These are phyloP conservation scores for Notarius quadriscutis DNA, from an alignment of 2,113 vertebrate species.

Conservation along the genomic window DNA sequence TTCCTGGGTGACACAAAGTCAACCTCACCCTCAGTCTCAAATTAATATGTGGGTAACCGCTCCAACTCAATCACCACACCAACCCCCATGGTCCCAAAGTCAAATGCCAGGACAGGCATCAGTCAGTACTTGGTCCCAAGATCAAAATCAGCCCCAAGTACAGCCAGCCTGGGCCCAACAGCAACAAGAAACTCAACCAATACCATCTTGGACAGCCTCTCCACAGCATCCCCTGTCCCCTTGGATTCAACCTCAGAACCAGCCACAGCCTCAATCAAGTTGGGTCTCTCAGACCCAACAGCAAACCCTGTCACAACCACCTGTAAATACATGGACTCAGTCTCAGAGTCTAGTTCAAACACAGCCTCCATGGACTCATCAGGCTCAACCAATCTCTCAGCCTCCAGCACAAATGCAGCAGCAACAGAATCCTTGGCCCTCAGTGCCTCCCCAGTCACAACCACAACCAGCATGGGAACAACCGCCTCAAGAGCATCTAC, in stretches of 20 bases:
- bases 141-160: slow-evolving; percentile 59
- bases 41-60: slow-evolving; percentile 33
- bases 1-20: slow-evolving; percentile 58
- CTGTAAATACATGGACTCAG: slow-evolving; percentile 47
- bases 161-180: slow-evolving; percentile 63
- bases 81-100: slow-evolving; percentile 56
- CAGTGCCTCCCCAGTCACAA: slow-evolving; percentile 41
- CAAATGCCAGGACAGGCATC: slow-evolving; percentile 56
- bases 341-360: slow-evolving; percentile 39
- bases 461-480: slow-evolving; percentile 36
- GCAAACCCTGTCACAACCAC: slow-evolving; percentile 37
- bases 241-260: slow-evolving; percentile 59
- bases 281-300: slow-evolving; percentile 44
- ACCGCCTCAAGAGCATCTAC: slow-evolving; percentile 41
- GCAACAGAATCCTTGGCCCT: slow-evolving; percentile 36
- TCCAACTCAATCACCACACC: slow-evolving; percentile 54
- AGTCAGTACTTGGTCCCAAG: slow-evolving; percentile 62
- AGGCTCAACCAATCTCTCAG: slow-evolving; percentile 43
- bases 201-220: slow-evolving; percentile 61
- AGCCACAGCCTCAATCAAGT: slow-evolving; percentile 57
- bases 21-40: slow-evolving; percentile 58
- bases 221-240: slow-evolving; percentile 60
- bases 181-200: slow-evolving; percentile 57
- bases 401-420: slow-evolving; percentile 36
- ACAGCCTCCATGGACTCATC: slow-evolving; percentile 49